phyloP scores from a whole-genome alignment of 2,797 vertebrate species.

The Phyllotis vaccarum region DNA sequence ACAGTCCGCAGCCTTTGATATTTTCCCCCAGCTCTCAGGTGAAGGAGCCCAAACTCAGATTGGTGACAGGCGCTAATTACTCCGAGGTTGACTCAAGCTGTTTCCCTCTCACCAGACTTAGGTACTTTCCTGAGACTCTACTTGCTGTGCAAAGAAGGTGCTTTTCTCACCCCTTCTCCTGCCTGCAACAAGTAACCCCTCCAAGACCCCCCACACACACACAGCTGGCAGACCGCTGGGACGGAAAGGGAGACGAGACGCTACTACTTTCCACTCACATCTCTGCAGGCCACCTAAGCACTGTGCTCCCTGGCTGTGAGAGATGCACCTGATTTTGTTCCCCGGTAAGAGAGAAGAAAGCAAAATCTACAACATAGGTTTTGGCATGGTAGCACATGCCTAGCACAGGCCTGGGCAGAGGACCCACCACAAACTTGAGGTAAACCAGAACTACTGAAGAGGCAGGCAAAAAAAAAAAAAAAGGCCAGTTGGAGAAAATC shows the following conservation, averaged over 20 bases:
- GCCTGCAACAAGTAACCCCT: conserved; percentile 12
- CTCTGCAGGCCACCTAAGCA: background rate
- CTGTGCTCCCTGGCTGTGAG: background rate
- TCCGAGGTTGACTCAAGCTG: conserved; percentile 55
- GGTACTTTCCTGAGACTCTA: conserved; percentile 79
- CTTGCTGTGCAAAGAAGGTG: conserved; percentile 68
- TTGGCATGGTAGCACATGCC: background rate
- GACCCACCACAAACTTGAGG: too few species aligned
- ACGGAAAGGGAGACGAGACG: background rate
- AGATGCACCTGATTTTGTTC: background rate
- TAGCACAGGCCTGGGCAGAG: background rate
- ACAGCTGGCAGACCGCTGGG: background rate
- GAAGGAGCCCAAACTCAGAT: background rate
- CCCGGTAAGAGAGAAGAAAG: background rate
- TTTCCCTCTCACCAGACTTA: conserved; percentile 56
- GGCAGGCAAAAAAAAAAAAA: background rate
- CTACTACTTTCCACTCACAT: background rate
- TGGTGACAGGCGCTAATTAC: background rate
- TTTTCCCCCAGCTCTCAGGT: background rate
- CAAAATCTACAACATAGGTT: background rate
- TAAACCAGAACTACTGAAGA: background rate
- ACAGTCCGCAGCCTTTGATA: background rate
- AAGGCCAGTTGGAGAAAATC: background rate
- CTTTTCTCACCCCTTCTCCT: conserved; percentile 48
- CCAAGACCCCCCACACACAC: background rate